Percentiles rank a stretch among this genome's conserved stretches.
phyloP scores from a whole-genome alignment of 2,888 invertebrate species.

The Cordilura impudica region DNA sequence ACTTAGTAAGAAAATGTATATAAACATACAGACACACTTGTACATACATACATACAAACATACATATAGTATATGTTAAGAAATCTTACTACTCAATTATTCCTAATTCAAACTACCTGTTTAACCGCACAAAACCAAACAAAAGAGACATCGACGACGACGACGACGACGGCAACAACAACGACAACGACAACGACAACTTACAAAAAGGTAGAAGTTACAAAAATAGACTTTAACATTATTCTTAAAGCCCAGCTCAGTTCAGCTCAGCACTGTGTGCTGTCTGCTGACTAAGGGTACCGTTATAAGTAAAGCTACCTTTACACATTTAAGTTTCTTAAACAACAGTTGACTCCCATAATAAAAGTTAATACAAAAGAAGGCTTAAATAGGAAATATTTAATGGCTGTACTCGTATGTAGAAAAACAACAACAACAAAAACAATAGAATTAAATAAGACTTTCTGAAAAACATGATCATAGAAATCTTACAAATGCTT shows the following conservation, averaged over 20 bases:
- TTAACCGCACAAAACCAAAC: neutral
- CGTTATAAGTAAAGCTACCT: conserved; percentile 54
- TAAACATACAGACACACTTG: conserved; percentile 37
- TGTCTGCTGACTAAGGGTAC: conserved; percentile 38
- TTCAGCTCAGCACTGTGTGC: conserved; percentile 6
- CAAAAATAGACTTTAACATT: neutral
- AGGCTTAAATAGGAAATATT: conserved; percentile 56
- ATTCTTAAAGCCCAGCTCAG: neutral
- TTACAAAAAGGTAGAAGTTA: neutral
- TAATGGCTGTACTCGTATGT: conserved; percentile 40
- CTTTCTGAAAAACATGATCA: conserved; percentile 34
- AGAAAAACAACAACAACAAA: conserved; percentile 15
- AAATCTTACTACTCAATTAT: conserved; percentile 32
- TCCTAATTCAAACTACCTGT: conserved; percentile 14
- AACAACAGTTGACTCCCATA: neutral
- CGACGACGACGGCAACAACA: neutral
- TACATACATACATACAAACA: conserved; percentile 24
- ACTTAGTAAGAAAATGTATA: conserved; percentile 33
- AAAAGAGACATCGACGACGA: neutral
- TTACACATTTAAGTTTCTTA: neutral
- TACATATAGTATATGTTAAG: neutral
- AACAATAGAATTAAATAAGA: conserved; percentile 13
- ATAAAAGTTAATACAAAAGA: conserved; percentile 42
- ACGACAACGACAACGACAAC: neutral
- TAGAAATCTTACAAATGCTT: conserved; percentile 55